Percentiles rank a stretch among this genome's conserved stretches.
These are phyloP conservation scores for Phalacrocorax aristotelis DNA, from an alignment of 2,113 vertebrate genomes.

Conservation along the genomic window DNA sequence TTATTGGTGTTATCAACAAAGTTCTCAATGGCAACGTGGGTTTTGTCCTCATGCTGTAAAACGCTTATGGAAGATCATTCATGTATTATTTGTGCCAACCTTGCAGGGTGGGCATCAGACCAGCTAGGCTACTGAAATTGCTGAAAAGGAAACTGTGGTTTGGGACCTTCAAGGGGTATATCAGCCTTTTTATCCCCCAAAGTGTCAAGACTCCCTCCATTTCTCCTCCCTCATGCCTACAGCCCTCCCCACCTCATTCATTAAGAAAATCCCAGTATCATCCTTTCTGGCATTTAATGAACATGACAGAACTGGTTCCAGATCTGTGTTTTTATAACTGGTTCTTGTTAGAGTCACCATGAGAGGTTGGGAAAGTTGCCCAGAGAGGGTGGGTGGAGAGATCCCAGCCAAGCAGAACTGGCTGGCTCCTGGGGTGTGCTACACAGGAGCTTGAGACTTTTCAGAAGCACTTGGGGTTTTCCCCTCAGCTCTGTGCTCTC, in stretches of 20 bases:
- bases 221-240: neutral
- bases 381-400: neutral
- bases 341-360: neutral
- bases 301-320: neutral
- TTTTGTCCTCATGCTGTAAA: neutral
- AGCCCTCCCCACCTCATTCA: neutral
- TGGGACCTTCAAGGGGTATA: neutral
- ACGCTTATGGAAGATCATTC: neutral
- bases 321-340: neutral
- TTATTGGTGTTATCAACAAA: neutral
- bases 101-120: neutral
- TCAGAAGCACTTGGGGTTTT: neutral
- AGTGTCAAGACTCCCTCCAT: rapidly evolving
- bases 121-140: neutral
- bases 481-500: neutral
- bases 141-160: neutral
- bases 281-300: neutral
- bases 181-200: neutral
- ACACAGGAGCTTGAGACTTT: neutral
- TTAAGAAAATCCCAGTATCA: neutral
- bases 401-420: neutral
- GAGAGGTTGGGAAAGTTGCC: neutral
- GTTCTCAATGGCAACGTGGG: neutral
- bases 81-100: neutral
- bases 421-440: neutral